Evolutionary conservation across 2,888 invertebrate species (phyloP), one percentile per base, ranked within the genome.

Genomic region (Cristatella mucedo): DNA sequence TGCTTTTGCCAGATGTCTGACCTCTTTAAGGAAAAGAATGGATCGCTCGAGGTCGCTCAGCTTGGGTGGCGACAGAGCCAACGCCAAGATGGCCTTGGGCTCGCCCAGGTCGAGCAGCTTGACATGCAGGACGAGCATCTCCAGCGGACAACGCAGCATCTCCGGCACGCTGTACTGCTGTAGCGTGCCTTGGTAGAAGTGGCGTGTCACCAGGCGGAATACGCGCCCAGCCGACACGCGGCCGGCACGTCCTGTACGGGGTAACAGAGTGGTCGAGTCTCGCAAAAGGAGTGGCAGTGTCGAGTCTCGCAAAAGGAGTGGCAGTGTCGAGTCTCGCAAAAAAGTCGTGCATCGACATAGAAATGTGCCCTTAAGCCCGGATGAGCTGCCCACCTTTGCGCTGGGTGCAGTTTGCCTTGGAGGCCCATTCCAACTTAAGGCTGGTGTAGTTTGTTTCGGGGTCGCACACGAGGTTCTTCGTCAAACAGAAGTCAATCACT

Each of bases 401-500:
- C 68, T 93, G 93, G 21, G 75, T 76, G 56, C 86, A 87, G 65
- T 82, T 89, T 1, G 80, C 76, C 56, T 82, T 80, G 1, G 87
- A 80, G 0, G 89, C 84, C 91, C 91, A 93, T 42, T 73, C 70
- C 47, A 87, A 58, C 52, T 78, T 75, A 32, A 93, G 71, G 33
- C 77, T 74, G 16, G 79, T 76, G 59, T 78, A 83, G 69, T 82
- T 83, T 0, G 85, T 82, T 0, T 69, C 67, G 1, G 73, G 68
- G 59, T 91, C 83, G 34, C 78, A 76, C 4, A 78, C 71, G 51
- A 86, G 65, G 24, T 75, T 73, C 69, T 89, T 91, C 44, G 83
- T 83, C 44, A 91, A 69, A 65, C 91, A 93, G 66, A 84, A 91
- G 67, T 95, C 93, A 53, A 93, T 80, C 34, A 95, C 89, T 64